Conservation (phyloP, 2,888 invertebrate species). For the Nymphalis polychloros region DNA sequence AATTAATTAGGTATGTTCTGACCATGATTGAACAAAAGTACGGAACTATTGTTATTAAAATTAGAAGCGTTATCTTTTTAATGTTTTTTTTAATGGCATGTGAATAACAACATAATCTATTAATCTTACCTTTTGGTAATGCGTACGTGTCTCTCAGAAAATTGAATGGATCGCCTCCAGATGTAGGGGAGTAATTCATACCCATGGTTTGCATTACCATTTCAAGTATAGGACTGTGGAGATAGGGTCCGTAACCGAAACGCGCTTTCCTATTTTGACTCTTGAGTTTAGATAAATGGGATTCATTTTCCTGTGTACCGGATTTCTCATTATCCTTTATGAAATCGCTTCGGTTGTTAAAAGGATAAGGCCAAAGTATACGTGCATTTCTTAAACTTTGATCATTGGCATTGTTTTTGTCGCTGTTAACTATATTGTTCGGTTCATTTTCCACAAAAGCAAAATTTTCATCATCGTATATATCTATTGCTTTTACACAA, state of each 20-base stretch:
- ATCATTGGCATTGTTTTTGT: conserved; percentile 32
- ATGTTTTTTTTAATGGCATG: conserved; percentile 14
- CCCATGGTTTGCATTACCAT: conserved; percentile 65
- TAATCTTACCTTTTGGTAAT: conserved; percentile 68
- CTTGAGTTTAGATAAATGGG: conserved; percentile 33
- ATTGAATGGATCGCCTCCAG: conserved; percentile 66
- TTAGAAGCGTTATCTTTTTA: conserved; percentile 3
- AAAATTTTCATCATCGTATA: conserved; percentile 50
- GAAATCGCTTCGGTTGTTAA: conserved; percentile 46
- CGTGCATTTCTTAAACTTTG: conserved; percentile 47
- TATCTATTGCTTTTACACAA: conserved; percentile 42
- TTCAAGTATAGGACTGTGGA: conserved; percentile 65
- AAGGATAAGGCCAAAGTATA: conserved; percentile 64
- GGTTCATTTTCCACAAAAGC: conserved; percentile 51
- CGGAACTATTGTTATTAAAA: conserved; percentile 16
- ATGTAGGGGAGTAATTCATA: conserved; percentile 54
- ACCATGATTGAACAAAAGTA: conserved; percentile 22
- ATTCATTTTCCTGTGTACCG: conserved; percentile 28
- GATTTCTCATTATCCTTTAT: conserved; percentile 25
- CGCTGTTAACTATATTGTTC: conserved; percentile 38
- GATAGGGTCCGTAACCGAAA: conserved; percentile 59
- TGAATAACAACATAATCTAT: conserved; percentile 4
- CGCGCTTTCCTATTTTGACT: conserved; percentile 43
- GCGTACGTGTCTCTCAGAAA: conserved; percentile 70
- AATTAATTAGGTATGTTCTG: conserved; percentile 29